phyloP scores from a whole-genome alignment of 2,797 vertebrate genomes.

The Urosaurus nigricauda region DNA sequence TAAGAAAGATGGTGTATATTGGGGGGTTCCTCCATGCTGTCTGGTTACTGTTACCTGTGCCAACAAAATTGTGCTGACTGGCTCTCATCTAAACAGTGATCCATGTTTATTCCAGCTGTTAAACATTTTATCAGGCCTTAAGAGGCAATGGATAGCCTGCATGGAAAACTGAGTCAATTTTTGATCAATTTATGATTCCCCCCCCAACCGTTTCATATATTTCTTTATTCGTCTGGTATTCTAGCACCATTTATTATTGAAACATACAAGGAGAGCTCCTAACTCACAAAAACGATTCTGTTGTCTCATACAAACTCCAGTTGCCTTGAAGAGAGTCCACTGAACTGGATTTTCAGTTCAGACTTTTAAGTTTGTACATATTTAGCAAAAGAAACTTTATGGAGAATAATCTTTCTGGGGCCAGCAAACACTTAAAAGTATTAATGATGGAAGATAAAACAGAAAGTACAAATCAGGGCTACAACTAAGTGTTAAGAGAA shows the following conservation, averaged over 20 bases:
- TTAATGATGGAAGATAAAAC: too few species aligned
- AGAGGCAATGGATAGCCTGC: not conserved
- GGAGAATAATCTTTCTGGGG: not conserved
- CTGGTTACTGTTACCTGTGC: not conserved
- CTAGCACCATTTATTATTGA: constrained; percentile 2
- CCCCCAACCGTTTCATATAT: not conserved
- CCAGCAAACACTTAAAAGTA: not conserved
- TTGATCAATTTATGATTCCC: not conserved
- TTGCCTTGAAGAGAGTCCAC: not conserved
- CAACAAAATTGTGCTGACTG: constrained; percentile 7
- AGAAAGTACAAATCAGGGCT: too few species aligned
- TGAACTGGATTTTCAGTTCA: not conserved
- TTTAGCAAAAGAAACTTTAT: not conserved
- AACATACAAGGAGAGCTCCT: not conserved
- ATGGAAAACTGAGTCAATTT: constrained; percentile 6
- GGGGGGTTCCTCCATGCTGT: constrained; percentile 5
- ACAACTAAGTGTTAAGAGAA: too few species aligned
- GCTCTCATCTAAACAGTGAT: constrained; percentile 3
- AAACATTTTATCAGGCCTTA: constrained; percentile 27
- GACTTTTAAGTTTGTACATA: not conserved
- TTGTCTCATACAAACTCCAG: not conserved
- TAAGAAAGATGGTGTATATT: constrained; percentile 31
- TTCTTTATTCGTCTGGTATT: not conserved
- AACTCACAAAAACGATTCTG: constrained; percentile 3
- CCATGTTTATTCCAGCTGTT: not conserved